Base-by-base conservation (phyloP, 2,113 vertebrate genomes). In the Actinemys pallida region DNA sequence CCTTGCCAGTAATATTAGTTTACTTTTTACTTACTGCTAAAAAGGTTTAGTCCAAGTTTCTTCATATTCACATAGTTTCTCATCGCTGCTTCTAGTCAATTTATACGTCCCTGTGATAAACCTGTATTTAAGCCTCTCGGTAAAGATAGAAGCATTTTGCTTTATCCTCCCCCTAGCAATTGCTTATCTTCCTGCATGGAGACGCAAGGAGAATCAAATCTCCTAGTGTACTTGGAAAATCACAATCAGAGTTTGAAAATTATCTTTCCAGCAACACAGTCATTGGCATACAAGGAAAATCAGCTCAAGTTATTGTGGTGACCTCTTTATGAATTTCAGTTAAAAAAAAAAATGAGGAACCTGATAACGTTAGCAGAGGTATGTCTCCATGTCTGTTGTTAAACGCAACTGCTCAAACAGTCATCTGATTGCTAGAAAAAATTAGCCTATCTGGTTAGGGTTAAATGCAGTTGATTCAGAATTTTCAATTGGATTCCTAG, bases 241-340 rank as follows among this genome's bases (percentile, higher is more conserved):
- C 89, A 92, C 29, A 87, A 2, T 93, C 80, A 83, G 92, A 86
- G 9, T 76, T 93, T 97, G 62, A 94, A 97, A 95, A 91, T 90
- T 53, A 90, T 87, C 25, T 20, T 93, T 22, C 88, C 42, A 96
- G 14, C 52, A 88, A 93, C 90, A 89, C 79, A 92, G 22, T 93
- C 94, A 96, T 88, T 96, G 79, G 14, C 57, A 86, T 42, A 83
- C 86, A 92, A 88, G 52, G 84, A 92, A 94, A 91, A 96, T 89
- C 1, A 62, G 59, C 52, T 95, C 49, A 82, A 39, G 25, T 92
- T 94, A 76, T 90, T 96, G 76, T 52, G 84, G 85, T 96, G 92
- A 92, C 88, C 76, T 95, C 82, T 84, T 76, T 94, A 93, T 96
- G 84, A 88, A 93, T 97, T 96, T 96, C 45, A 92, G 69, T 97